These are phyloP conservation scores for Bombyx huttoni DNA, from an alignment of 2,888 invertebrate genomes.

Conservation along the genomic window DNA sequence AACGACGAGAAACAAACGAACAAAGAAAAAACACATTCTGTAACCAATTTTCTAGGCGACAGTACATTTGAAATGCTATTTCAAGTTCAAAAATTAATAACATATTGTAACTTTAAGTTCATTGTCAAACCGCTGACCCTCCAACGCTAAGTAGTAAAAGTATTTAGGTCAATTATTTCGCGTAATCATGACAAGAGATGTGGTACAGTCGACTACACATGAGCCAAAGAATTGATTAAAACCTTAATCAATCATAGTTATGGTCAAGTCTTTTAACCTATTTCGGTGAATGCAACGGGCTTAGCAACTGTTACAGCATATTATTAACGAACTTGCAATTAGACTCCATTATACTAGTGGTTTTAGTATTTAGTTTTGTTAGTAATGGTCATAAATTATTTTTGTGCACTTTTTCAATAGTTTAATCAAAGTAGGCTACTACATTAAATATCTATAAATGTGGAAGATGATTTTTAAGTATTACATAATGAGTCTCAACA, in stretches of 20 bases:
- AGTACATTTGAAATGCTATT: neutral
- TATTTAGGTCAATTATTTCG: slow-evolving; percentile 37
- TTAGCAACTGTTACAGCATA: slow-evolving; percentile 5
- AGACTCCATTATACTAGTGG: too few relatives aligned
- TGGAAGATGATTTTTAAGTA: too few relatives aligned
- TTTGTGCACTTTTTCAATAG: too few relatives aligned
- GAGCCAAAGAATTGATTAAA: slow-evolving; percentile 1
- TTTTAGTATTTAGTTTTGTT: too few relatives aligned
- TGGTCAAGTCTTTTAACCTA: neutral
- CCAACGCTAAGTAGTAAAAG: slow-evolving; percentile 19
- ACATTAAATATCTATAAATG: too few relatives aligned
- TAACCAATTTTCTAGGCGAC: too few relatives aligned
- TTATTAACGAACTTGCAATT: too few relatives aligned
- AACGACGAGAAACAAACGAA: too few relatives aligned
- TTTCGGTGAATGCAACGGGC: neutral
- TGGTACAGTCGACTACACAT: neutral
- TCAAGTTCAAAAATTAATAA: slow-evolving; percentile 1
- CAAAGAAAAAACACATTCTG: too few relatives aligned
- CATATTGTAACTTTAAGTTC: slow-evolving; percentile 50
- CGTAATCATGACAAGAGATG: slow-evolving; percentile 26
- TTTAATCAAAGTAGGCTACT: too few relatives aligned
- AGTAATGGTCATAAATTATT: too few relatives aligned
- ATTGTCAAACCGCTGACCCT: slow-evolving; percentile 51
- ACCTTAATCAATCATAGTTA: neutral
- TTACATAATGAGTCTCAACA: too few relatives aligned